Evolutionary conservation across 2,113 vertebrate genomes (phyloP).

Genomic region (Grammomys dolichurus): DNA sequence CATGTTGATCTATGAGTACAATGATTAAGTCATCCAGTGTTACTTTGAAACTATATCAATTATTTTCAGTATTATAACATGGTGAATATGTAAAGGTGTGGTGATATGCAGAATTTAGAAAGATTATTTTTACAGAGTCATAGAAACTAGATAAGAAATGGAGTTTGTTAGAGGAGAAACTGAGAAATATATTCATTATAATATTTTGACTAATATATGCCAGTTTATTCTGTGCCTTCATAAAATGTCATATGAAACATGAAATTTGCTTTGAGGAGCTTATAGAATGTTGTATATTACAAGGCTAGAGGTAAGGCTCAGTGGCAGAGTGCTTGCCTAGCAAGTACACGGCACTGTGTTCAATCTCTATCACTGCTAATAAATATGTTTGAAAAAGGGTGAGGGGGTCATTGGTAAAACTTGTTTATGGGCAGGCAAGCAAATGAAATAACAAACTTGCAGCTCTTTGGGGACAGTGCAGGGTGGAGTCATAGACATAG

Average conservation of each 20-base stretch:
- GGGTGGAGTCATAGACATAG: not conserved
- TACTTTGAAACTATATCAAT: not conserved
- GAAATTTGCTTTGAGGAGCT: not conserved
- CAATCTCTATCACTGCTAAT: not conserved
- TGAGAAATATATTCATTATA: not conserved
- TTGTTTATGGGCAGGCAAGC: not conserved
- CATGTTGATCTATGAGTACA: not conserved
- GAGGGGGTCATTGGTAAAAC: not conserved
- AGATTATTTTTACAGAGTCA: not conserved
- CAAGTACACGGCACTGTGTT: not conserved
- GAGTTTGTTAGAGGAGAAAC: not conserved
- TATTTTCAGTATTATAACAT: slow-evolving; percentile 16
- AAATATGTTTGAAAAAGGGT: not conserved
- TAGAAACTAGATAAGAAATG: not conserved
- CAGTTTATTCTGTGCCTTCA: not conserved
- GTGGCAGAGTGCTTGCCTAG: not conserved
- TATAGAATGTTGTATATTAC: not conserved
- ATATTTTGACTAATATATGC: not conserved
- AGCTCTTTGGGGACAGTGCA: not conserved
- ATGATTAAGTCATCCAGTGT: not conserved
- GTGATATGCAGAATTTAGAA: slow-evolving; percentile 28
- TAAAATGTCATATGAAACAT: not conserved
- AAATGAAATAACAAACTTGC: not conserved
- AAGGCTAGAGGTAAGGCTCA: not conserved
- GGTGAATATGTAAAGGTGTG: not conserved